Conservation (phyloP, 2,888 invertebrate genomes). For the Gymnoscelis rufifasciata region DNA sequence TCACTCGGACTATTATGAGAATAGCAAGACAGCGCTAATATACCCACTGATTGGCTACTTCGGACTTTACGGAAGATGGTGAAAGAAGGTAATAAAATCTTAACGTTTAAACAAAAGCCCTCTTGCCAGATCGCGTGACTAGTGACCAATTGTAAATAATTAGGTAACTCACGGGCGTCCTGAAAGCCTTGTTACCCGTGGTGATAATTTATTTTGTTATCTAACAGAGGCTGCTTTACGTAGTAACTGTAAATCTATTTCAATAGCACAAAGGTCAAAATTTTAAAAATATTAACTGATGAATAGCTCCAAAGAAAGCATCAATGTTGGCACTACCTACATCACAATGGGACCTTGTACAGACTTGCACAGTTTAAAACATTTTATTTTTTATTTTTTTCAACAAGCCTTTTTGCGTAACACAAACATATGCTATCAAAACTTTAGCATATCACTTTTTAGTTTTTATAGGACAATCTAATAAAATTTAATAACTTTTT, state of each 20-base stretch:
- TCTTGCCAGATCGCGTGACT: too few species aligned
- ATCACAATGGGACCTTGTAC: conserved; percentile 67
- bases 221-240: too few species aligned
- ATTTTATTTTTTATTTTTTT: background rate
- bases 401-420: conserved; percentile 12
- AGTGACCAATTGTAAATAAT: too few species aligned
- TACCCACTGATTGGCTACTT: too few species aligned
- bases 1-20: too few species aligned
- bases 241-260: background rate
- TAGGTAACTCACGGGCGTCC: too few species aligned
- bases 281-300: conserved; percentile 1
- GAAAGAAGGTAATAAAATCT: too few species aligned
- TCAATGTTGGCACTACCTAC: conserved; percentile 68
- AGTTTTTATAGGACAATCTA: background rate
- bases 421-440: background rate
- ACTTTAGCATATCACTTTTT: background rate
- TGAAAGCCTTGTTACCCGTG: too few species aligned
- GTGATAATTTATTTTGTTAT: too few species aligned
- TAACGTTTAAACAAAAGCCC: too few species aligned
- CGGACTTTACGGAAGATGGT: too few species aligned
- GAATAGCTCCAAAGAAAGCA: conserved; percentile 5
- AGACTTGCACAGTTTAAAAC: conserved; percentile 13
- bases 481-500: conserved; percentile 1
- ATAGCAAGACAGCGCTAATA: too few species aligned
- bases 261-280: conserved; percentile 14